Percentiles rank a stretch among this genome's conserved stretches.
Conservation (phyloP, 53 echinoderm and acorn worm genomes). For the Mesocentrotus franciscanus region DNA sequence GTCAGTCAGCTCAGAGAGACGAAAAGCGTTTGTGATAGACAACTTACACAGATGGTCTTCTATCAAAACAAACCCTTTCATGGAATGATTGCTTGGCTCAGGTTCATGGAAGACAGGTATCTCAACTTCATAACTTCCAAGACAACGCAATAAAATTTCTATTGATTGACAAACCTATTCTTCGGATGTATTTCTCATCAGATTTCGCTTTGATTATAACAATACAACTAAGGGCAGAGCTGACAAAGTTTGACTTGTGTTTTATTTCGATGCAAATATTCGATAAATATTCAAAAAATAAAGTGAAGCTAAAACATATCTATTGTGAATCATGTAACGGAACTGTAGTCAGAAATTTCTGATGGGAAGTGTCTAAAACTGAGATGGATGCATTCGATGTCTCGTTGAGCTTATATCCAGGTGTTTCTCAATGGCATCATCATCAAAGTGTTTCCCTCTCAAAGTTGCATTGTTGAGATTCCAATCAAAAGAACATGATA, state of each 20-base stretch:
- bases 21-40: neutral
- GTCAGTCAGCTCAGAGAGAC: neutral
- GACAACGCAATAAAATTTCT: neutral
- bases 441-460: neutral
- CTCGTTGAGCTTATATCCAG: neutral
- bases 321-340: no score
- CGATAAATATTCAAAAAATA: no score
- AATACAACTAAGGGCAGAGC: no score
- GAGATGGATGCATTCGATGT: no score
- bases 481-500: neutral
- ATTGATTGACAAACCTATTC: neutral
- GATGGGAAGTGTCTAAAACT: no score
- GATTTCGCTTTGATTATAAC: no score
- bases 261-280: no score
- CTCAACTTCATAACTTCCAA: neutral
- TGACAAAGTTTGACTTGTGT: no score
- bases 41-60: neutral
- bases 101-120: neutral
- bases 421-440: neutral
- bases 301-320: no score
- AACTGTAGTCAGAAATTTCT: no score
- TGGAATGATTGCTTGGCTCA: neutral
- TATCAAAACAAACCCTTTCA: neutral
- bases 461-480: neutral
- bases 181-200: neutral